A percentile compares a stretch with the other conserved stretches of the same genome.
Conservation (phyloP, 2,888 invertebrate species). For the Cephus runcator region DNA sequence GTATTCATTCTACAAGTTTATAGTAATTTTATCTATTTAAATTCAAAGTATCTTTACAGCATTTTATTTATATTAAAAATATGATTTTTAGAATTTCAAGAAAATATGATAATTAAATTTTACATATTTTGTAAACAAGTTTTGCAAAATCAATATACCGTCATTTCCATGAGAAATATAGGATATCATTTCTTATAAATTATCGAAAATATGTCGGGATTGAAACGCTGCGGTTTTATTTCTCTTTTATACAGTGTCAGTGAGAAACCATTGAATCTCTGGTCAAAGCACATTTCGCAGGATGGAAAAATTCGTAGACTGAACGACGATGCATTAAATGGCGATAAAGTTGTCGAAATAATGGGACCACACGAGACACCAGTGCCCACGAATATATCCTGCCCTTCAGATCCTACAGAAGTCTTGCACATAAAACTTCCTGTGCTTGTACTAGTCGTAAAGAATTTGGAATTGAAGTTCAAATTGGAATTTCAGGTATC, state of each 20-base stretch:
- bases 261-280: conserved; percentile 33
- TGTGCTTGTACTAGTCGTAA: conserved; percentile 14
- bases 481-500: conserved; percentile 21
- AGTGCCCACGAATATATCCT: conserved; percentile 31
- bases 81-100: background rate
- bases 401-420: conserved; percentile 14
- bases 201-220: conserved; percentile 5
- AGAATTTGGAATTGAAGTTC: conserved; percentile 17
- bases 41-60: background rate
- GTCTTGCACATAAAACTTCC: conserved; percentile 16
- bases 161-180: background rate
- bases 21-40: background rate
- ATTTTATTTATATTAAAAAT: background rate
- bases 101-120: background rate
- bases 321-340: conserved; percentile 33
- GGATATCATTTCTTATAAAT: background rate
- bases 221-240: conserved; percentile 32
- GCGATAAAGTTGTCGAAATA: conserved; percentile 41
- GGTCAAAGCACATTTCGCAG: conserved; percentile 37
- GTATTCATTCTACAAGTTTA: background rate
- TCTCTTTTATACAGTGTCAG: conserved; percentile 38
- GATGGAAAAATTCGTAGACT: conserved; percentile 37
- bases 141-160: background rate
- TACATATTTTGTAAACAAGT: background rate
- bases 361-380: conserved; percentile 30